Evolutionary conservation across 2,797 vertebrate genomes (phyloP).

Genomic region (Uromys caudimaculatus): DNA sequence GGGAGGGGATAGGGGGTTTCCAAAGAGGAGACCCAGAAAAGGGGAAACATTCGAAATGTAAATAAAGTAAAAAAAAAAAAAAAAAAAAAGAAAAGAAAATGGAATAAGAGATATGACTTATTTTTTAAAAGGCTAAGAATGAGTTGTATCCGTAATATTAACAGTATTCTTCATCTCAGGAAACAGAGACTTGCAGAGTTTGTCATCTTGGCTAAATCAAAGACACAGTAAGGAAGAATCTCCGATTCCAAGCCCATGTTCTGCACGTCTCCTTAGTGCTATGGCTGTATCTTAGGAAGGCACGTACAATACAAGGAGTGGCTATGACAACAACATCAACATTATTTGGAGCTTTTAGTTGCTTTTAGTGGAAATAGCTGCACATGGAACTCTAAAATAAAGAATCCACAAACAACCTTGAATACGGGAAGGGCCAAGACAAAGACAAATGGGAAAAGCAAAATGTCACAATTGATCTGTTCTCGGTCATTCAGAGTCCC

Average conservation of each 20-base stretch:
- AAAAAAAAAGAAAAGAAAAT: too few relatives aligned
- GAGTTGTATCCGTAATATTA: neutral
- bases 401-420: neutral
- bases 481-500: neutral
- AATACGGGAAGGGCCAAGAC: neutral
- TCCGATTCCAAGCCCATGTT: neutral
- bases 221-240: neutral
- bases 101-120: neutral
- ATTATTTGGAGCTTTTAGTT: neutral
- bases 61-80: too few relatives aligned
- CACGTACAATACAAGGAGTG: neutral
- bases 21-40: too few relatives aligned
- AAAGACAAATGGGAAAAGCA: neutral
- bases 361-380: slow-evolving; percentile 28
- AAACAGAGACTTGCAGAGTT: neutral
- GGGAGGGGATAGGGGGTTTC: too few relatives aligned
- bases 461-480: neutral
- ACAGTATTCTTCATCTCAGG: neutral
- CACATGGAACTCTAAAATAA: neutral
- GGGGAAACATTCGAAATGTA: too few relatives aligned
- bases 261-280: neutral
- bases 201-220: neutral
- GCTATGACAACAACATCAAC: neutral
- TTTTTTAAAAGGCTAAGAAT: neutral
- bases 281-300: neutral